A percentile compares a stretch with the other conserved stretches of the same genome.
phyloP scores from a whole-genome alignment of 2,113 vertebrate genomes.

The Perognathus longimembris region DNA sequence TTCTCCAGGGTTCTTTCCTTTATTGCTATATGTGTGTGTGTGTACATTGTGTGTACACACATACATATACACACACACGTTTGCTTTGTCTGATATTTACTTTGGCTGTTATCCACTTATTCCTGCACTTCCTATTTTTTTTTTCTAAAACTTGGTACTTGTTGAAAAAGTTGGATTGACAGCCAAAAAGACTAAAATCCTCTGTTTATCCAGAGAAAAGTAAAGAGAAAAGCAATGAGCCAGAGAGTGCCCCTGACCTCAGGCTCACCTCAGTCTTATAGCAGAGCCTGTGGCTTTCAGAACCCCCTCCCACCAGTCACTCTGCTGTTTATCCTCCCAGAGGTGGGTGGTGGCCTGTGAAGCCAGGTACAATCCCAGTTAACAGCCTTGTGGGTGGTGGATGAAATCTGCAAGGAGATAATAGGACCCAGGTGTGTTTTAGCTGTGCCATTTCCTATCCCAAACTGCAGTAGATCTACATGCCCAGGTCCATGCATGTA shows the following conservation, averaged over 20 bases:
- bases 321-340: neutral
- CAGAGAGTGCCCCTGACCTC: neutral
- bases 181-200: constrained; percentile 38
- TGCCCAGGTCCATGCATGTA: rapidly evolving
- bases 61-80: neutral
- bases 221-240: constrained; percentile 38
- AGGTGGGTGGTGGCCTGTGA: neutral
- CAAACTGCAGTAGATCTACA: neutral
- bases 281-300: neutral
- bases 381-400: neutral
- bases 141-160: neutral
- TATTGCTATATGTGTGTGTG: neutral
- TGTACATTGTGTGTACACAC: too few species aligned
- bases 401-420: neutral
- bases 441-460: neutral
- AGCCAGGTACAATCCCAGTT: neutral
- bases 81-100: constrained; percentile 68
- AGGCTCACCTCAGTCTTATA: neutral
- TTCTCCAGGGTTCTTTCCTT: neutral
- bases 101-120: constrained; percentile 49
- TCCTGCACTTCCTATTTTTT: constrained; percentile 23
- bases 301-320: neutral
- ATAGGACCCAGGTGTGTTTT: neutral
- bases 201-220: constrained; percentile 57
- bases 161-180: constrained; percentile 32